A percentile compares a stretch with the other conserved stretches of the same genome.
Evolutionary conservation across 2,797 vertebrate genomes (phyloP).

Genomic region (Psittacula derbiana): DNA sequence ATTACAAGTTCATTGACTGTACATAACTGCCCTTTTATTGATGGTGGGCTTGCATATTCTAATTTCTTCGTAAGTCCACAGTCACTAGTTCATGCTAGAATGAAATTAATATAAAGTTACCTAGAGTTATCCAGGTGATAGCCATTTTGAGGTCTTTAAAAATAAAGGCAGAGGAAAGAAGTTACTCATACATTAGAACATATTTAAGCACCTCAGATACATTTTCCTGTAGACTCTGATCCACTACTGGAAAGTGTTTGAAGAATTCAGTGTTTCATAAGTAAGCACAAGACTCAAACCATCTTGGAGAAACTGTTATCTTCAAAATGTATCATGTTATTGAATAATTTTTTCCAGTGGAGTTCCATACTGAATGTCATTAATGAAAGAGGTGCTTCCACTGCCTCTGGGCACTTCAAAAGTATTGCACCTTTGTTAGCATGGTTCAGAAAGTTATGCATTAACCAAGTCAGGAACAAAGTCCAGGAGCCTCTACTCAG

Average conservation of each 20-base stretch:
- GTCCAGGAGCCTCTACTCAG: too few relatives aligned
- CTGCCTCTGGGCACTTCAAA: neutral
- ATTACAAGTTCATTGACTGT: neutral
- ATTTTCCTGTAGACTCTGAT: neutral
- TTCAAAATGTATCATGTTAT: neutral
- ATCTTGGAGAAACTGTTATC: neutral
- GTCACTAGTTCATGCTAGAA: neutral
- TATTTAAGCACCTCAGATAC: neutral
- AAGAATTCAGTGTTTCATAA: neutral
- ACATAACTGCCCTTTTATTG: neutral
- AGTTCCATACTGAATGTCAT: neutral
- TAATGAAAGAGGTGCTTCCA: neutral
- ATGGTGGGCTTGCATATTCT: neutral
- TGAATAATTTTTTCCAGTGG: neutral
- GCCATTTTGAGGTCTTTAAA: neutral
- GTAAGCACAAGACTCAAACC: neutral
- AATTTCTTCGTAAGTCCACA: neutral
- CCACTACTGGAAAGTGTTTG: neutral
- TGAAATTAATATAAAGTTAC: neutral
- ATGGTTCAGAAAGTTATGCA: neutral
- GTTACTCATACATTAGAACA: neutral
- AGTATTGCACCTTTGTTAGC: neutral
- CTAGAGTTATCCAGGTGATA: neutral
- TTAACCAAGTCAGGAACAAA: neutral
- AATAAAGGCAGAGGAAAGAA: neutral